Conservation (phyloP, 1,140 invertebrate species). For the Hirudo medicinalis region DNA sequence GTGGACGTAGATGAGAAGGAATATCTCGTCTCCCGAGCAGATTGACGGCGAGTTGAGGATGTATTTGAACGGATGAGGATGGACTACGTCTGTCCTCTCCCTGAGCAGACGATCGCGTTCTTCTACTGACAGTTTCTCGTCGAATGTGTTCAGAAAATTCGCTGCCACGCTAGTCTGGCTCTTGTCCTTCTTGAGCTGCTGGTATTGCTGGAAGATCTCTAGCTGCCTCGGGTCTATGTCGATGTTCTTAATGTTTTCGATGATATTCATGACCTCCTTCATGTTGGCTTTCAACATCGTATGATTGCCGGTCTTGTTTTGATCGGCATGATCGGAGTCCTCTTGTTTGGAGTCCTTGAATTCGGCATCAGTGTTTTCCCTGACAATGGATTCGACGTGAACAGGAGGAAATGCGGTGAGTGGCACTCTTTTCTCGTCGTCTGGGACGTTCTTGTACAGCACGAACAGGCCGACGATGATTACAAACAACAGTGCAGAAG, state of each 20-base stretch:
- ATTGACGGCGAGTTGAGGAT: slow-evolving; percentile 24
- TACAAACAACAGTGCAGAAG: too few species aligned
- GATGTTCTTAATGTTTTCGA: slow-evolving; percentile 14
- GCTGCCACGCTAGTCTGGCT: not conserved
- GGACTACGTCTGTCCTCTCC: slow-evolving; percentile 18
- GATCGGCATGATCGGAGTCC: too few species aligned
- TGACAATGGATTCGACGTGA: too few species aligned
- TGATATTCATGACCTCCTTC: slow-evolving; percentile 17
- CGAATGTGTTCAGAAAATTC: too few species aligned
- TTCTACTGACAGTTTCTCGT: not conserved
- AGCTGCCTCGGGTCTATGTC: not conserved
- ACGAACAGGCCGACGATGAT: too few species aligned
- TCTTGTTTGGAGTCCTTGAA: too few species aligned
- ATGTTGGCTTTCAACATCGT: slow-evolving; percentile 24
- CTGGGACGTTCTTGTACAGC: too few species aligned
- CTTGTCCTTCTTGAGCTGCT: not conserved
- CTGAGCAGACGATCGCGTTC: not conserved
- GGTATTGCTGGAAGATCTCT: slow-evolving; percentile 6
- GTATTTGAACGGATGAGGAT: slow-evolving; percentile 26
- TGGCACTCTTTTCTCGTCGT: too few species aligned
- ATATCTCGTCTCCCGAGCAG: slow-evolving; percentile 20
- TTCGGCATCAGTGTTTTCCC: too few species aligned
- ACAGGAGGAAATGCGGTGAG: too few species aligned
- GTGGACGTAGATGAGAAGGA: slow-evolving; percentile 30
- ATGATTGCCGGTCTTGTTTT: slow-evolving; percentile 1